Conservation (phyloP, 1,140 invertebrate genomes). For the Drosophila triauraria region DNA sequence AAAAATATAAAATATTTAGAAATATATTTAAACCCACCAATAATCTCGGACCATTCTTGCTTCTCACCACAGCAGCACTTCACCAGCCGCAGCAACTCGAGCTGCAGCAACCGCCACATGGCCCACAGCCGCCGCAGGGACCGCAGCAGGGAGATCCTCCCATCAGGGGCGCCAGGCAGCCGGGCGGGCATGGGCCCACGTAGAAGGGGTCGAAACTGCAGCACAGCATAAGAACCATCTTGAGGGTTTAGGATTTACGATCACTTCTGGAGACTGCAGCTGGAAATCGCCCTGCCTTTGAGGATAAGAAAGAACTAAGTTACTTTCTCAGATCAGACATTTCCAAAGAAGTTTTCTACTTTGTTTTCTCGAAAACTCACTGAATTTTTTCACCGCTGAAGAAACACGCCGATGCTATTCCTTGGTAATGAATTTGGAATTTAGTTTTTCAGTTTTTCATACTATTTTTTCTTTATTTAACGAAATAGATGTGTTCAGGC, state of each 20-base stretch:
- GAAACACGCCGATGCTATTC: slow-evolving; percentile 34
- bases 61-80: neutral
- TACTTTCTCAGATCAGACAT: no score
- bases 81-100: slow-evolving; percentile 42
- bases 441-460: slow-evolving; percentile 46
- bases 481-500: slow-evolving; percentile 21
- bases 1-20: neutral
- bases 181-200: slow-evolving; percentile 50
- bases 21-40: slow-evolving; percentile 1
- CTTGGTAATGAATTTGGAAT: slow-evolving; percentile 28
- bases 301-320: neutral
- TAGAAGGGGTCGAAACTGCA: slow-evolving; percentile 56
- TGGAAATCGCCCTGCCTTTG: neutral
- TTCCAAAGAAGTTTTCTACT: no score
- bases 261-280: neutral
- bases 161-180: slow-evolving; percentile 11
- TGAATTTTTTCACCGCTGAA: slow-evolving; percentile 16
- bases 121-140: slow-evolving; percentile 28
- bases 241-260: neutral
- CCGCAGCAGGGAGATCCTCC: slow-evolving; percentile 5
- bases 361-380: neutral
- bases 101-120: slow-evolving; percentile 34
- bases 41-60: neutral
- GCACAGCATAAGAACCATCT: slow-evolving; percentile 31
- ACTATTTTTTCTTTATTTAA: slow-evolving; percentile 17